Evolutionary conservation across 30 jellyfish, hydroid and myxozoan species (phyloP), one percentile per base, ranked within the genome.

Genomic region (Cassiopea andromeda): DNA sequence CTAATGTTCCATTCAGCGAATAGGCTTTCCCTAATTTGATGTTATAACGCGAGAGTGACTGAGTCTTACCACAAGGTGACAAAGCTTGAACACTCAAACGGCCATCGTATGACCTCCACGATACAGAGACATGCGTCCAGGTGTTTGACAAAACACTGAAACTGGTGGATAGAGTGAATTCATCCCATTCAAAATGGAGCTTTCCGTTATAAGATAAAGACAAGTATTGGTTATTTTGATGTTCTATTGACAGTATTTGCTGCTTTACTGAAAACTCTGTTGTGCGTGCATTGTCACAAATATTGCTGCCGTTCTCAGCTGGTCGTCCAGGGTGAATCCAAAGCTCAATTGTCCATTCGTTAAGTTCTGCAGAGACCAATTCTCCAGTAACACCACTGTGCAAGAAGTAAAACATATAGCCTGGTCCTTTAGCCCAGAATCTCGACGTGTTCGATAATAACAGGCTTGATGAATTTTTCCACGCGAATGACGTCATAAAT

Each of bases 31-130:
- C 92, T 5, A 73, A 44, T 43, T 80, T 72, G 84, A 89, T 44
- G 73, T 73, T 82, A 67, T 80, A 81, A 60, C 27, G 68, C 38
- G 69, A 60, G 5, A 81, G 70, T 43, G 66, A 15, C 45, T 72
- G 77, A 18, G 45, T 69, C 14, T 46, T 61, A 17, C 50, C 46
- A 60, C 92, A 89, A n/a, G 57, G 77, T 7, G 87, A 83, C 18
- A 75, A 1, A 7, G 92, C 88, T 2, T 59, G 78, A 50, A 89
- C 43, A 60, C 70, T 79, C 75, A 89, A 48, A 10, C 92, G 83
- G 38, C 96, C 96, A 64, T 89, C 96, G 71, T 89, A 73, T 7
- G 91, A 54, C 46, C 96, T 73, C 96, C 96, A 89, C 7, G 91
- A 80, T 9, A 81, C 85, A 17, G 95, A 59, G 44, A 78, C 46